Evolutionary conservation across 2,888 invertebrate genomes (phyloP), one percentile per base, ranked within the genome.

Genomic region (Deilephila porcellus): DNA sequence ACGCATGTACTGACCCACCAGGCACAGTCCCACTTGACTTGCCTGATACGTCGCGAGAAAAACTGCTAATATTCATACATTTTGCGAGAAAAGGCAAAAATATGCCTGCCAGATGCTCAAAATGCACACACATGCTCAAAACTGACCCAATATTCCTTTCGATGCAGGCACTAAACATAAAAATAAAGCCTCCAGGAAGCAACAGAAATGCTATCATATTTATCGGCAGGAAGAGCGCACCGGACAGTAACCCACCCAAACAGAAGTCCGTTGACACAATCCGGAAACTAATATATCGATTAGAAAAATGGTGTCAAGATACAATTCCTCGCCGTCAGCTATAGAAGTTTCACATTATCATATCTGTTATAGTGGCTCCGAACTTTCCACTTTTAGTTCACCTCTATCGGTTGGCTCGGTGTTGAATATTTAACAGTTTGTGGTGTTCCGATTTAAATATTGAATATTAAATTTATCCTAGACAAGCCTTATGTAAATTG

Each of bases 361-460:
- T 86, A 83, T 77, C 77, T 76, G 79, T 80, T 81, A 78, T 74
- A 80, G 77, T 70, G 70, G 71, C 76, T n/a, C 34, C 74, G 72
- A 79, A 76, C 75, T 72, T 77, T 73, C 76, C 72, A 72, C 75
- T 76, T 74, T 76, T 76, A 76, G 79, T 81, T 80, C 74, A 79
- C 79, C 81, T 82, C 84, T 84, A 85, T 87, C 82, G 81, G 79
- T 80, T 77, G 70, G 60, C 74, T 70, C 75, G 63, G 81, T 76
- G 74, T 71, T 88, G 84, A 87, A 90, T 90, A 90, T 90, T 85
- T 80, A 90, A 76, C 79, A 83, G 84, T 75, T 82, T 79, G 83
- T 81, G 82, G 82, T 81, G 78, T 81, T 74, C 80, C 76, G 82
- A 84, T 88, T 88, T 86, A 81, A 87, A 89, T 88, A 87, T 85